Evolutionary conservation across 2,797 vertebrate genomes (phyloP), one percentile per base, ranked within the genome.

Genomic region (Macropus fuliginosus): DNA sequence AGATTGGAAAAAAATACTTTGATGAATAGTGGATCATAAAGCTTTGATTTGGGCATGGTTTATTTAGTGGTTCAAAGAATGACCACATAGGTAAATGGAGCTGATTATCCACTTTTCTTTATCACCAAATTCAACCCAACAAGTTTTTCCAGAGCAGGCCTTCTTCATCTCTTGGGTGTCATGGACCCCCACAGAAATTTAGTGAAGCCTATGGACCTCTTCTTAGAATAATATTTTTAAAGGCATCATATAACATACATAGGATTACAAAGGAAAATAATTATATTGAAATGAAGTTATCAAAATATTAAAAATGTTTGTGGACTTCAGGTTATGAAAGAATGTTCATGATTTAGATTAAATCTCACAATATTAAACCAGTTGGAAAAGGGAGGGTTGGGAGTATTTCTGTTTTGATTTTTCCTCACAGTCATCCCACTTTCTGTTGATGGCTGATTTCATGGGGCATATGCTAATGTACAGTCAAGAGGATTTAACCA

Each of bases 1-100:
- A 92, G 91, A 95, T 52, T 91, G 92, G 66, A 0, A 34, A 95
- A 96, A 93, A 55, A 92, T 93, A 91, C 96, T 96, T 55, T 59
- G 92, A 16, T 87, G 92, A 97, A 95, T 66, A 91, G 40, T n/a
- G 90, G 66, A 55, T 34, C 92, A 56, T 90, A 40, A 54, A 96
- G n/a, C 74, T 96, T 93, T 97, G 59, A 97, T 95, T 97, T 96
- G 91, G 55, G 56, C 62, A 54, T n/a, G 59, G 21, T 87, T 87
- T 87, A 9, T 94, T 94, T 54, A 90, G 81, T 34, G 18, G 59
- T 89, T 93, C 46, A 91, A 5, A 0, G 0, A 93, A 62, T 93
- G 91, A 93, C 66, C 54, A 92, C 34, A 87, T 54, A 4, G 34
- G 40, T 34, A 12, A 96, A 50, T 1, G 50, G 40, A 62, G 90